Conservation (phyloP, 2,888 invertebrate genomes). For the Junonia oenone region DNA sequence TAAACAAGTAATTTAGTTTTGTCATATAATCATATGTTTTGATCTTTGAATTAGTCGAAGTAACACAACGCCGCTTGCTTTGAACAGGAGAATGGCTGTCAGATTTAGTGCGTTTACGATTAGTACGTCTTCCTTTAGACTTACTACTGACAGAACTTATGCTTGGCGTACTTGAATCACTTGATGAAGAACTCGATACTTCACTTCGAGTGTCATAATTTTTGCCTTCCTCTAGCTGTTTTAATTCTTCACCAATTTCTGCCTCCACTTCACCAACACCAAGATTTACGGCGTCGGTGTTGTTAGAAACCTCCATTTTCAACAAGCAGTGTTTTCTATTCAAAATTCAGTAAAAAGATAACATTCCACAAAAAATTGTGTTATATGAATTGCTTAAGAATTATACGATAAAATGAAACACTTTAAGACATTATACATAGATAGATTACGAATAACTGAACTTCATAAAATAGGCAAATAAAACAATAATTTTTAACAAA, state of each 20-base stretch:
- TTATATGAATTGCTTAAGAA: not conserved
- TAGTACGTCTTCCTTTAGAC: conserved; percentile 78
- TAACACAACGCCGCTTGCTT: conserved; percentile 57
- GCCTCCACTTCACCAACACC: conserved; percentile 83
- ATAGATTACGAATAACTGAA: not conserved
- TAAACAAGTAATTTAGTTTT: conserved; percentile 95
- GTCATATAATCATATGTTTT: conserved; percentile 92
- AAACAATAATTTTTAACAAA: not conserved
- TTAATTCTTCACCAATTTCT: conserved; percentile 89
- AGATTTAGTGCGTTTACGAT: conserved; percentile 77
- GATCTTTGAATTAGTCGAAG: conserved; percentile 53
- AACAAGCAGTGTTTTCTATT: conserved; percentile 5
- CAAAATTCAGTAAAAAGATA: not conserved
- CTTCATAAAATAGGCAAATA: not conserved
- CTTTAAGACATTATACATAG: not conserved
- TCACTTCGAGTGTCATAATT: conserved; percentile 93
- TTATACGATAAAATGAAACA: not conserved
- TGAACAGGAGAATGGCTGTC: conserved; percentile 61
- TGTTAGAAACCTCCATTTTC: conserved; percentile 74
- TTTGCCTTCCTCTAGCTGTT: conserved; percentile 86
- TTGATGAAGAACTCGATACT: conserved; percentile 90
- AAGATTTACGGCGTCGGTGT: conserved; percentile 82
- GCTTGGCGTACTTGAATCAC: conserved; percentile 85
- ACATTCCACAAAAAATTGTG: not conserved
- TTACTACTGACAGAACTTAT: conserved; percentile 88